These are phyloP conservation scores for Pedionomus torquatus DNA, from an alignment of 2,113 vertebrate species.

Conservation along the genomic window DNA sequence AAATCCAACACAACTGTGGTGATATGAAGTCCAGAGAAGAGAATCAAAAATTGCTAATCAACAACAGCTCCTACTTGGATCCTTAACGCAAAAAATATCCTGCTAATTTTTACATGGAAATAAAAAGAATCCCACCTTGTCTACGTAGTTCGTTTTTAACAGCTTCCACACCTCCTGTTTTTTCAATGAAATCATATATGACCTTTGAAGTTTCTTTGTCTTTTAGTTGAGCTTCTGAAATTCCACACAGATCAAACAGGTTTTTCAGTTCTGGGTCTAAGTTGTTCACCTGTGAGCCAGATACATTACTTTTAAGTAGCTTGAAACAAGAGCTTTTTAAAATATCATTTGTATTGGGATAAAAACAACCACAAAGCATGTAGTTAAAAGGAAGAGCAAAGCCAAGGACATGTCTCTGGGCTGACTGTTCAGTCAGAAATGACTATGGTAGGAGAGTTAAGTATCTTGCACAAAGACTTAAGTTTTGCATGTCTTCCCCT, in stretches of 20 bases:
- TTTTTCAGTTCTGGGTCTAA: constrained; percentile 97
- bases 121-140: constrained; percentile 84
- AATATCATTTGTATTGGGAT: not conserved
- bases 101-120: not conserved
- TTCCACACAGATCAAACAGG: constrained; percentile 96
- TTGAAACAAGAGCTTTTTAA: not conserved
- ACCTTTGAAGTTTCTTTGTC: constrained; percentile 98
- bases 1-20: not conserved
- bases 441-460: not conserved
- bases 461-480: not conserved
- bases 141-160: constrained; percentile 96
- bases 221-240: constrained; percentile 97
- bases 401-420: not conserved
- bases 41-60: not conserved
- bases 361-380: not conserved
- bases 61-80: not conserved
- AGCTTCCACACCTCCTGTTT: constrained; percentile 97
- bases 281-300: constrained; percentile 89
- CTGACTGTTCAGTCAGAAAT: not conserved
- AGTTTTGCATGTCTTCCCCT: not conserved
- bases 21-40: not conserved
- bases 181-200: constrained; percentile 99
- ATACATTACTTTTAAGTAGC: not conserved
- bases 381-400: not conserved
- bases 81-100: not conserved